Base-by-base conservation (phyloP, 92 coral and sea anemone species). In the Palythoa heliodiscus region DNA sequence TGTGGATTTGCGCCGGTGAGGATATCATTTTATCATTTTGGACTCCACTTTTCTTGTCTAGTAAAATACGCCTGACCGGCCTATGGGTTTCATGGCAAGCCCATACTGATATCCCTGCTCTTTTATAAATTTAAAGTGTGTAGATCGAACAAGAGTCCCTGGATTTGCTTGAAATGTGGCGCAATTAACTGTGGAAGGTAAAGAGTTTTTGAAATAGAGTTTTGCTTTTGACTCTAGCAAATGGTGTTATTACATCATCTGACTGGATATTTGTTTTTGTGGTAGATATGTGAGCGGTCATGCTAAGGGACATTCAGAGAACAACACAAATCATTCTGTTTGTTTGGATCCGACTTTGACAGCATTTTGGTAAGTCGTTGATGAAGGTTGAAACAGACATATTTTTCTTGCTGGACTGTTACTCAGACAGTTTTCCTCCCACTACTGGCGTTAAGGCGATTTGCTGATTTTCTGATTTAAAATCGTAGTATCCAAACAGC, bases 81-180 rank as follows among this genome's bases (percentile, higher is more conserved):
- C 57, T 85, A 64, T 87, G 57, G 67, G 11, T 20, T 37, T 39
- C 52, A 15, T 13, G 19, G 11, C 47, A 12, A 16, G 38, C 40
- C 68, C 19, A 11, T 54, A n/a, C 68, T 52, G 37, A 73, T 53
- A 11, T 61, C 68, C 35, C 63, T 68, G 43, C 77, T 77, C 11
- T 91, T 88, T 63, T 72, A 70, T 25, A n/a, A 39, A 77, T 52
- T 78, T 43, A 5, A 63, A 97, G 99, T 88, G 70, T 97, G 99
- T 82, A 94, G 96, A 78, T 93, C 99, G 8, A 83, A 95, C 16
- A 97, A 95, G 87, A 97, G 98, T 82, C 93, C 99, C 11, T 97
- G 99, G 99, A 88, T 97, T 17, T 97, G 99, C 73, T 89, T 97
- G 60, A 94, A 93, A 40, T 97, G 99, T 83, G 98, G 98, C 35